Conservation (phyloP, 1,140 invertebrate genomes). For the Euwallacea fornicatus region DNA sequence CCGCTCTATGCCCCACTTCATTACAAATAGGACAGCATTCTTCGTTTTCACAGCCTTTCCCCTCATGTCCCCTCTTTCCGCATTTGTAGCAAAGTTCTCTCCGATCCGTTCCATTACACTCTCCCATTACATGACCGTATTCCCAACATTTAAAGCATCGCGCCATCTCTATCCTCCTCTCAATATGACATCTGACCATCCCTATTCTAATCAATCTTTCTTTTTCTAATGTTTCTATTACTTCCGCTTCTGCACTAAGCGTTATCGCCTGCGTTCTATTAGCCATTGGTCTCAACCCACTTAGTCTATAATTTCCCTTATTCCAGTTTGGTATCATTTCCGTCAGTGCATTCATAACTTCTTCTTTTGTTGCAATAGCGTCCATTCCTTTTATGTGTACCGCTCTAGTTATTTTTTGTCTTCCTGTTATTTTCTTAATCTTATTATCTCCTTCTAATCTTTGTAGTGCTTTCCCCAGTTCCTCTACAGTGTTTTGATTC, state of each 20-base stretch:
- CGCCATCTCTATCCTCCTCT: conserved; percentile 5
- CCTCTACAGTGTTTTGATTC: too few species aligned
- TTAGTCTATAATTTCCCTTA: background rate
- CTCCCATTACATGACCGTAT: conserved; percentile 10
- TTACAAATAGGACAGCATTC: conserved; percentile 16
- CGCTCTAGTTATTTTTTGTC: too few species aligned
- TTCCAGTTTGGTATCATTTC: background rate
- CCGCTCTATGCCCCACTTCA: conserved; percentile 12
- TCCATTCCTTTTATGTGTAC: conserved; percentile 23
- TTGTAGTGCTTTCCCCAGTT: too few species aligned
- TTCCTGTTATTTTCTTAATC: background rate
- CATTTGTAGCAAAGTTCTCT: conserved; percentile 11
- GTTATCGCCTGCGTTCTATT: background rate
- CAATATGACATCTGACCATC: conserved; percentile 4
- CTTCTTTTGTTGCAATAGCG: conserved; percentile 10
- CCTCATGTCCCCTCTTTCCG: conserved; percentile 14
- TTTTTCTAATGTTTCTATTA: background rate
- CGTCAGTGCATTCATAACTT: background rate
- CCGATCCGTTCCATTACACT: conserved; percentile 20
- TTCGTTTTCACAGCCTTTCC: conserved; percentile 4
- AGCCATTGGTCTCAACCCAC: background rate
- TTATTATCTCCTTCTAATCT: background rate
- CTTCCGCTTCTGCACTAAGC: background rate
- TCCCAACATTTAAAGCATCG: conserved; percentile 32
- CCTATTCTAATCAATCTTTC: conserved; percentile 7